Percentiles rank a stretch among this genome's conserved stretches.
Evolutionary conservation across 2,797 vertebrate species (phyloP).

Genomic region (Valencia hispanica): DNA sequence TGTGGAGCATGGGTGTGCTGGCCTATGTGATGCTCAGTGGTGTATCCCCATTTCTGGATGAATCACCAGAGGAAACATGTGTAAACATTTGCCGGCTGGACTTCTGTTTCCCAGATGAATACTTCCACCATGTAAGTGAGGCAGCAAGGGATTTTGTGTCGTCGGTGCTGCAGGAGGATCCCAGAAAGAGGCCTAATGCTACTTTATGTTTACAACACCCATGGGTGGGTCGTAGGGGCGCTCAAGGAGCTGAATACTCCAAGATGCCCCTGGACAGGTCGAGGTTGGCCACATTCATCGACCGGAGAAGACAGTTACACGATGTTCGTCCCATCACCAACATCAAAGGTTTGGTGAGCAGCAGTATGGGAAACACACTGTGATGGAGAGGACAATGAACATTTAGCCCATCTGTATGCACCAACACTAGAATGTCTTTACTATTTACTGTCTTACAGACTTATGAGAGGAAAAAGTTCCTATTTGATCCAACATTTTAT

Average conservation of each 20-base stretch:
- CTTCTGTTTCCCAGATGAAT: slow-evolving; percentile 95
- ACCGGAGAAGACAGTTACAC: slow-evolving; percentile 92
- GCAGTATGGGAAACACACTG: slow-evolving; percentile 82
- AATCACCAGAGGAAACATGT: slow-evolving; percentile 96
- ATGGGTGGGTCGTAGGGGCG: slow-evolving; percentile 92
- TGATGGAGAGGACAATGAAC: slow-evolving; percentile 42
- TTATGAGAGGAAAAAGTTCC: not conserved
- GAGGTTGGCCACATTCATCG: slow-evolving; percentile 91
- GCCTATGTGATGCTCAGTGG: slow-evolving; percentile 95
- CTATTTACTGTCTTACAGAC: slow-evolving; percentile 16
- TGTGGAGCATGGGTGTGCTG: slow-evolving; percentile 95
- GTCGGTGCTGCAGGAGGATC: slow-evolving; percentile 90
- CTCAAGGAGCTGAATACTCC: slow-evolving; percentile 91
- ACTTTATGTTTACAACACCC: slow-evolving; percentile 94
- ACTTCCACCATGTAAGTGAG: slow-evolving; percentile 90
- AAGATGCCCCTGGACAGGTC: slow-evolving; percentile 92
- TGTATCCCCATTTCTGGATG: slow-evolving; percentile 96
- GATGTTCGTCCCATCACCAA: slow-evolving; percentile 90
- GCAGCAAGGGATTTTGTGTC: slow-evolving; percentile 92
- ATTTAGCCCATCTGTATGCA: not conserved
- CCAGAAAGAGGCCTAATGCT: slow-evolving; percentile 88
- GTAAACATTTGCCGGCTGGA: slow-evolving; percentile 96
- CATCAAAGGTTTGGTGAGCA: slow-evolving; percentile 91
- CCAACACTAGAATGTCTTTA: slow-evolving; percentile 22
- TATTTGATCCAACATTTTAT: slow-evolving; percentile 2